phyloP scores from a whole-genome alignment of 2,113 vertebrate genomes.

The Clinocottus analis region DNA sequence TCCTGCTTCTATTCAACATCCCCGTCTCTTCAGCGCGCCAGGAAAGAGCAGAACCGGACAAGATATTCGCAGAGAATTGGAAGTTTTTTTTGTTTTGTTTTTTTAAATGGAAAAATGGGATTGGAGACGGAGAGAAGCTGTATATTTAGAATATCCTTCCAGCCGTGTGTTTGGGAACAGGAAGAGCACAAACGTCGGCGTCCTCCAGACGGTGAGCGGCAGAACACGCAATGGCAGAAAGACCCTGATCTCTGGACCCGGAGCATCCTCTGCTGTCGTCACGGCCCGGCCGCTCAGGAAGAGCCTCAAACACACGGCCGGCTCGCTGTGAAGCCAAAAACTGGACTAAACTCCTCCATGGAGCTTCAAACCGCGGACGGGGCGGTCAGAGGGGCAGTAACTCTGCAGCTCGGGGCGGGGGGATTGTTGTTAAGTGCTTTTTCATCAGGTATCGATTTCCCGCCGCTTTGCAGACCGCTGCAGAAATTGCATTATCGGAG shows the following conservation, averaged over 20 bases:
- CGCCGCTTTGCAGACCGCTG: slow-evolving; percentile 51
- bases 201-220: slow-evolving; percentile 52
- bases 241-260: slow-evolving; percentile 68
- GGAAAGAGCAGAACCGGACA: not conserved
- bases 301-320: slow-evolving; percentile 27
- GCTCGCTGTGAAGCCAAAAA: slow-evolving; percentile 19
- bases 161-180: slow-evolving; percentile 62
- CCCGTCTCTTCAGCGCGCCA: not conserved
- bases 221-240: slow-evolving; percentile 40
- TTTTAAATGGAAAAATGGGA: not conserved
- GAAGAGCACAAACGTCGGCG: slow-evolving; percentile 55
- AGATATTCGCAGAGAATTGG: not conserved
- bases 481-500: slow-evolving; percentile 61
- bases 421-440: slow-evolving; percentile 52
- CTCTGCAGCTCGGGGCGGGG: slow-evolving; percentile 7
- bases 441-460: slow-evolving; percentile 68
- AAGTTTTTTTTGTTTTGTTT: too few relatives aligned
- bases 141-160: slow-evolving; percentile 58
- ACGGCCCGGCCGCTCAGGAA: slow-evolving; percentile 49
- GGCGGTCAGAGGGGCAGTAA: slow-evolving; percentile 38
- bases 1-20: not conserved
- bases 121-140: not conserved
- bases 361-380: slow-evolving; percentile 20
- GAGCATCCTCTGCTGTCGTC: slow-evolving; percentile 61
- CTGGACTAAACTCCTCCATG: slow-evolving; percentile 45